These are phyloP conservation scores for Zaprionus capensis DNA, from an alignment of 1,140 invertebrate species.

Conservation along the genomic window DNA sequence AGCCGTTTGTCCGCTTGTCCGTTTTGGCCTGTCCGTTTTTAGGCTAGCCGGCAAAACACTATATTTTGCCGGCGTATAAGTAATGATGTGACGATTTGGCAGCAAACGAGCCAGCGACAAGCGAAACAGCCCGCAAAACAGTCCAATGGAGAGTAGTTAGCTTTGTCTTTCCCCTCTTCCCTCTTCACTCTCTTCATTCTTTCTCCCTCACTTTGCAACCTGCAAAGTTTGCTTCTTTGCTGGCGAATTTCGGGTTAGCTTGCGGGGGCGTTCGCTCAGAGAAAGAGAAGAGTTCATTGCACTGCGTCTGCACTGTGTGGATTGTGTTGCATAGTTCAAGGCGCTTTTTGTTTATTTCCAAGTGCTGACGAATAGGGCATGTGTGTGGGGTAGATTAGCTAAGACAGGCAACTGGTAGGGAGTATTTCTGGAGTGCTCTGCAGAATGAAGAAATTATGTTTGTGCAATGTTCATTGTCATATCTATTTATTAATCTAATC, in stretches of 20 bases:
- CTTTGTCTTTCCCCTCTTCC: neutral
- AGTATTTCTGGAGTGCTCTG: too few species aligned
- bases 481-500: too few species aligned
- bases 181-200: neutral
- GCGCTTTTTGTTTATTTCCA: slow-evolving; percentile 46
- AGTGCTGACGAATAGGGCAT: neutral
- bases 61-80: slow-evolving; percentile 74
- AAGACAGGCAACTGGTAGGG: too few species aligned
- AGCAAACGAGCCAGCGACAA: slow-evolving; percentile 54
- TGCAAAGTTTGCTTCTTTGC: neutral
- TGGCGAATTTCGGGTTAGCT: slow-evolving; percentile 10
- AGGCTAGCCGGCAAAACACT: slow-evolving; percentile 63
- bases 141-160: neutral
- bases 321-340: slow-evolving; percentile 48
- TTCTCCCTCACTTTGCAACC: neutral
- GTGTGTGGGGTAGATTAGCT: neutral
- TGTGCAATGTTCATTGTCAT: too few species aligned
- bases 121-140: slow-evolving; percentile 36
- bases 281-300: slow-evolving; percentile 56
- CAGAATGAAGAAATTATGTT: too few species aligned
- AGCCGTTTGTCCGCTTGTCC: slow-evolving; percentile 31
- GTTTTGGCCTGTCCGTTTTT: slow-evolving; percentile 34
- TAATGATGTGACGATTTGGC: slow-evolving; percentile 82
- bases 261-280: slow-evolving; percentile 14
- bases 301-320: slow-evolving; percentile 12